Evolutionary conservation across 2,113 vertebrate genomes (phyloP).

Genomic region (Turnix velox): DNA sequence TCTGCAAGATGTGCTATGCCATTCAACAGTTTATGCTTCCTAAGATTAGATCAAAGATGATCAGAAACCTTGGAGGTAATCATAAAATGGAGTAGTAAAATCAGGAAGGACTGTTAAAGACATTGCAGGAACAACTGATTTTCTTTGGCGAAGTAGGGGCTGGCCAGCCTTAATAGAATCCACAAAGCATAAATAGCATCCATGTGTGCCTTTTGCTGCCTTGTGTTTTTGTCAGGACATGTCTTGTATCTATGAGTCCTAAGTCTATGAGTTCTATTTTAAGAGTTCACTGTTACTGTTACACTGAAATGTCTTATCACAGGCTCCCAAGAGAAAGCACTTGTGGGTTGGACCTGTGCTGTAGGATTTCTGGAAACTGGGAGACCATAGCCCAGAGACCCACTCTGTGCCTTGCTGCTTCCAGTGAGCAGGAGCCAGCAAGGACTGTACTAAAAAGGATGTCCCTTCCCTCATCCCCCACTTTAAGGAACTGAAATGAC

Average conservation of each 20-base stretch:
- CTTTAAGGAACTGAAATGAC: not conserved
- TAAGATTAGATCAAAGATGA: not conserved
- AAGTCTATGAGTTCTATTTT: not conserved
- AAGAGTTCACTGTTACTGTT: not conserved
- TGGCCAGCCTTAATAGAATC: not conserved
- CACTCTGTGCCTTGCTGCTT: fast-evolving
- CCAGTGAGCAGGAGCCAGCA: not conserved
- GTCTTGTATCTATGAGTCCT: not conserved
- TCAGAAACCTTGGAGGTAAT: not conserved
- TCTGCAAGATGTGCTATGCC: not conserved
- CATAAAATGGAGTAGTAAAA: not conserved
- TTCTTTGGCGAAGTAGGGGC: not conserved
- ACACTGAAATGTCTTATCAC: not conserved
- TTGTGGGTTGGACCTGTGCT: fast-evolving
- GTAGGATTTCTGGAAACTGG: not conserved
- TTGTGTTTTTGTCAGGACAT: not conserved
- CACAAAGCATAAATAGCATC: not conserved
- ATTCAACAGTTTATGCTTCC: not conserved
- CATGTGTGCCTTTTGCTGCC: not conserved
- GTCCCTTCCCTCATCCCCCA: not conserved
- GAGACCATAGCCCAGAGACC: not conserved
- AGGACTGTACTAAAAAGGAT: not conserved
- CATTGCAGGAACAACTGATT: not conserved
- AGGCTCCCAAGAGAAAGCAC: not conserved
- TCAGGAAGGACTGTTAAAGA: not conserved